Base-by-base conservation (phyloP, 2,888 invertebrate species). In the Cylloceria caligata region DNA sequence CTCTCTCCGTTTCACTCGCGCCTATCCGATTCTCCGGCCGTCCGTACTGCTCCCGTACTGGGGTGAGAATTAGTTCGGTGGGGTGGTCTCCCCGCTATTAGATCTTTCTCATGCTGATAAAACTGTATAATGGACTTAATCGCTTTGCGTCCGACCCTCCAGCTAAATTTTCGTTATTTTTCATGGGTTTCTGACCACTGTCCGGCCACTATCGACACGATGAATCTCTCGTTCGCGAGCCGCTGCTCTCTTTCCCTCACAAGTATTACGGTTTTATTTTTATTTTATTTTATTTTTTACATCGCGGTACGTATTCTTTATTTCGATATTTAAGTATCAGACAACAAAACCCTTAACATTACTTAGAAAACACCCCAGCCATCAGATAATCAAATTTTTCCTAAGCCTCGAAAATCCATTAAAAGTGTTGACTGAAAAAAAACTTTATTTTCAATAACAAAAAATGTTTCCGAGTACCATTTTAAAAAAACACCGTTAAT, bases 31-130 rank as follows among this genome's bases (percentile, higher is more conserved):
- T 55, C 19, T 60, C 24, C 4, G 6, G 13, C 5, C n/a, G 55
- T 55, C 30, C 13, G 68, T 64, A 34, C 65, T 36, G 60, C 52
- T 19, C 62, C 57, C 62, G 62, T 11, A 34, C 36, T 52, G 85
- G 87, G 88, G 87, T 81, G 87, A 88, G 87, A 88, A 88, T 87
- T 87, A 86, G 87, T 84, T 76, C 78, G 83, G 79, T 79, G 57
- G 80, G 82, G 83, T 79, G 81, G 73, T 71, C 62, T 69, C 79
- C 80, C 86, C 80, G 84, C 85, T 89, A 91, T 90, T 91, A 92
- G 92, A 92, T 92, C 91, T 92, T 92, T 92, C 92, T 91, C 92
- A 92, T 89, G 90, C 92, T 91, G 92, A 92, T 92, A 92, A 91
- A 88, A 88, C 86, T 90, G 88, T 90, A 92, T 92, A 92, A 92